Conservation (phyloP, 2,113 vertebrate species). For the Bettongia penicillata region DNA sequence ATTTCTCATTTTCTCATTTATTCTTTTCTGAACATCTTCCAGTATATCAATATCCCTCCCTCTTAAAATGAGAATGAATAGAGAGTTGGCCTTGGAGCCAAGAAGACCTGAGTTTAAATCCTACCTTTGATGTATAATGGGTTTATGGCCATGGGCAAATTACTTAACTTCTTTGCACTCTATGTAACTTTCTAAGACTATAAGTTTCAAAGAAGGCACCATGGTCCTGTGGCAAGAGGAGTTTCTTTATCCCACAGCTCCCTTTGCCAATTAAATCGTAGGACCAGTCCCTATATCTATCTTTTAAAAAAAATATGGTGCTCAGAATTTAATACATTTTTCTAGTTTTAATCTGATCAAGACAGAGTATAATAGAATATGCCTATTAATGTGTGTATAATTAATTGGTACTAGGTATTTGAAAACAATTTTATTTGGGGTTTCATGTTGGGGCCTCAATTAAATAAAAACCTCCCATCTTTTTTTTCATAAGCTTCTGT, state of each 20-base stretch:
- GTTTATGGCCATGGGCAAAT: not conserved
- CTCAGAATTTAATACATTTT: not conserved
- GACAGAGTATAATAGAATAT: not conserved
- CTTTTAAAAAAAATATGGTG: not conserved
- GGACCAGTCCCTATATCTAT: not conserved
- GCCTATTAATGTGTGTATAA: not conserved
- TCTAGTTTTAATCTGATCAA: not conserved
- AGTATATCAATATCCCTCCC: constrained; percentile 14
- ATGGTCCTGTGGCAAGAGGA: not conserved
- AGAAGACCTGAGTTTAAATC: not conserved
- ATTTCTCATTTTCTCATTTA: not conserved
- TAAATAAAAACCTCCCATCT: not conserved
- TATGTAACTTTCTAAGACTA: not conserved
- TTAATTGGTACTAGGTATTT: not conserved
- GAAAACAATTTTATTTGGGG: not conserved
- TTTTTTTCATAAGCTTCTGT: not conserved
- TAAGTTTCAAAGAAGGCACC: not conserved
- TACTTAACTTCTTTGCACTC: not conserved
- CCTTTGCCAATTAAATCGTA: not conserved
- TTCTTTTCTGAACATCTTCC: not conserved
- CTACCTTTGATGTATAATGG: not conserved
- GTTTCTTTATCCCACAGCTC: not conserved
- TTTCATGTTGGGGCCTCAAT: not conserved
- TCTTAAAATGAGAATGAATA: constrained; percentile 6
- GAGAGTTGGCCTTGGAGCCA: not conserved